Conservation (phyloP, 35 echinoderm and acorn worm species). For the Acanthaster planci region DNA sequence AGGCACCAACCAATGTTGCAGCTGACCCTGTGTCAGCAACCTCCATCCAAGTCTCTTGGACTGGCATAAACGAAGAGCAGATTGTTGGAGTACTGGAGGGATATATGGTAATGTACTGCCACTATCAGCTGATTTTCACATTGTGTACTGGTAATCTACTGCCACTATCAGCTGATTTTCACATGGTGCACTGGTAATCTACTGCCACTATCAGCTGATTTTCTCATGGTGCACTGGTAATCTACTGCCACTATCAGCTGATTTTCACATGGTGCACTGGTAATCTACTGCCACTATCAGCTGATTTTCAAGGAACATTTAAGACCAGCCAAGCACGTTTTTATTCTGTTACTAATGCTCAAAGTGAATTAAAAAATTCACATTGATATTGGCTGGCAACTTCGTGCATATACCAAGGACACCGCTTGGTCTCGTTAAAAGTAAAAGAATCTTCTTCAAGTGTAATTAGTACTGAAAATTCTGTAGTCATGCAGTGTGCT, state of each 20-base stretch:
- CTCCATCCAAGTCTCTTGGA: conserved; percentile 48
- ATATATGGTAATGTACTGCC: conserved; percentile 58
- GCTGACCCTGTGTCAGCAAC: conserved; percentile 20
- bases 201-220: background rate
- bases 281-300: background rate
- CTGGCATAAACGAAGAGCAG: conserved; percentile 35
- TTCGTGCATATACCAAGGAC: too few relatives aligned
- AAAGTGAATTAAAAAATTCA: too few relatives aligned
- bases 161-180: background rate
- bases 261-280: background rate
- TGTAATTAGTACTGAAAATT: too few relatives aligned
- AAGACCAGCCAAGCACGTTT: too few relatives aligned
- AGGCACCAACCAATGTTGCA: conserved; percentile 40
- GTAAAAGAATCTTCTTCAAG: too few relatives aligned
- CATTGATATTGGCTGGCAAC: too few relatives aligned
- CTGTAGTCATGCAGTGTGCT: too few relatives aligned
- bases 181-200: background rate
- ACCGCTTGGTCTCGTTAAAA: too few relatives aligned
- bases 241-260: background rate
- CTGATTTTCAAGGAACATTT: background rate
- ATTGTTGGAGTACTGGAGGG: conserved; percentile 67
- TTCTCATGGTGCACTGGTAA: background rate
- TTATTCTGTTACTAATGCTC: too few relatives aligned
- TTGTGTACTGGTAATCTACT: background rate
- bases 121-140: background rate